Percentiles rank a stretch among this genome's conserved stretches.
phyloP scores from a whole-genome alignment of 2,888 invertebrate genomes.

The Himalopsyche tibetana region DNA sequence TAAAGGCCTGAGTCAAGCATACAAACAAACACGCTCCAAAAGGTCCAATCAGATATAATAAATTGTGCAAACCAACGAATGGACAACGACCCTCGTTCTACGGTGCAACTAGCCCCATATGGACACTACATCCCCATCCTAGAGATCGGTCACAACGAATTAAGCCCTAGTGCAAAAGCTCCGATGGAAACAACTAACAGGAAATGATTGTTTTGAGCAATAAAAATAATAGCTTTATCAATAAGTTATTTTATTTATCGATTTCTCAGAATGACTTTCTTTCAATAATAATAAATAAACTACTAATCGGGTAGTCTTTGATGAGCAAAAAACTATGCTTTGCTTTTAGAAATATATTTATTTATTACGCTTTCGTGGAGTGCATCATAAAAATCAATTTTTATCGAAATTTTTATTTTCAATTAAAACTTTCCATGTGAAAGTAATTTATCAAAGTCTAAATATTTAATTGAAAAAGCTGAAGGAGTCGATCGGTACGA shows the following conservation, averaged over 20 bases:
- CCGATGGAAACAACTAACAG: not conserved
- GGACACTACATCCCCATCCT: slow-evolving; percentile 39
- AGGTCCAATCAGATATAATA: slow-evolving; percentile 63
- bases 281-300: too few species aligned
- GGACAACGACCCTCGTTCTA: slow-evolving; percentile 55
- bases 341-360: too few species aligned
- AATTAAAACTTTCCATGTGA: slow-evolving; percentile 12
- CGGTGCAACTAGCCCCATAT: slow-evolving; percentile 44
- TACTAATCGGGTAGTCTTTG: too few species aligned
- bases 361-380: not conserved
- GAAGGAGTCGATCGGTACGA: not conserved
- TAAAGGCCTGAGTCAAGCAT: slow-evolving; percentile 51
- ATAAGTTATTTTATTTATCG: too few species aligned
- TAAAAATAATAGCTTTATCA: not conserved
- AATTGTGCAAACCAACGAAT: slow-evolving; percentile 61
- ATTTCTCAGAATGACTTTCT: too few species aligned
- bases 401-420: not conserved
- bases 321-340: too few species aligned
- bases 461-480: slow-evolving; percentile 20
- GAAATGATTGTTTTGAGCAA: slow-evolving; percentile 22
- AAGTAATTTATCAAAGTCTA: slow-evolving; percentile 3
- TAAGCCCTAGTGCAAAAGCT: not conserved
- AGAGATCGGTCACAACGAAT: slow-evolving; percentile 45
- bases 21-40: slow-evolving; percentile 56
- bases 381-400: not conserved